Conservation (phyloP, 2,113 vertebrate genomes). For the Cephalopterus ornatus region DNA sequence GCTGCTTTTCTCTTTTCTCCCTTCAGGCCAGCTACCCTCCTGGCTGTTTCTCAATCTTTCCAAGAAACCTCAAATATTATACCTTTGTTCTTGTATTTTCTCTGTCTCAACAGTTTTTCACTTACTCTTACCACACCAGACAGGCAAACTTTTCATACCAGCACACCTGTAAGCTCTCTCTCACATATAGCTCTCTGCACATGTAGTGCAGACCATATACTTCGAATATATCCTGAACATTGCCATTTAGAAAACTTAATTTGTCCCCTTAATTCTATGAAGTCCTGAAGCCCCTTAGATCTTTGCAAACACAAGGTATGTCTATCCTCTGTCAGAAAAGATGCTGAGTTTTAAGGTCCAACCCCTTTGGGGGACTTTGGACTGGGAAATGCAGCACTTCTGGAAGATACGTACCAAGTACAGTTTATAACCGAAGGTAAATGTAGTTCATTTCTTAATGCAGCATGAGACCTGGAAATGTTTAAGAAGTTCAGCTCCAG, state of each 20-base stretch:
- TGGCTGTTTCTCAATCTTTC: background rate
- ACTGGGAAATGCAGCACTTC: background rate
- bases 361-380: background rate
- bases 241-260: background rate
- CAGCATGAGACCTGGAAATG: background rate
- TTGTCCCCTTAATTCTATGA: background rate
- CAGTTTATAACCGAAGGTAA: background rate
- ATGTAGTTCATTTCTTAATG: background rate
- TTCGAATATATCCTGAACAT: background rate
- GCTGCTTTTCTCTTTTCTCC: background rate
- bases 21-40: background rate
- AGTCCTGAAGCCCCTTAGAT: background rate
- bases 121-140: rapidly evolving
- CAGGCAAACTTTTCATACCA: background rate
- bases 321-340: background rate
- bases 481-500: background rate
- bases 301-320: background rate
- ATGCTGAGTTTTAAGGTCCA: background rate
- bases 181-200: background rate
- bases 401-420: background rate
- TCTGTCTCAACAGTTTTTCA: background rate
- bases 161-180: background rate
- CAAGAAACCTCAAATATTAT: background rate
- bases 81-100: background rate
- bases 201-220: background rate